Percentiles rank a stretch among this genome's conserved stretches.
Evolutionary conservation across 1,140 invertebrate genomes (phyloP).

Genomic region (Antheraea mylitta): DNA sequence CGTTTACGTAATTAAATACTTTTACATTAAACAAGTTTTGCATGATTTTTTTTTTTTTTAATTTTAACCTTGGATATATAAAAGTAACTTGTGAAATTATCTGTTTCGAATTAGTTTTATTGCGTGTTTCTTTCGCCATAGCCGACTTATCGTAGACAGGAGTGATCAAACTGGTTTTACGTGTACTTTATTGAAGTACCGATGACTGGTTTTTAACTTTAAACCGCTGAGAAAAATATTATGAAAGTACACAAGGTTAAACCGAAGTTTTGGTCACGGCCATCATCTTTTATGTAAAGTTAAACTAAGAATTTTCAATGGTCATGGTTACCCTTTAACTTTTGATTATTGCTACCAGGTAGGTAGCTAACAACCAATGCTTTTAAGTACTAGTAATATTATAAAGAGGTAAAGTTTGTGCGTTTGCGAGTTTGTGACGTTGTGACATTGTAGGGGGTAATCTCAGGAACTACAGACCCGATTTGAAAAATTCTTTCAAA

Average conservation of each 20-base stretch:
- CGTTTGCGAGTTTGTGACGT: too few relatives aligned
- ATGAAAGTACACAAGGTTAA: conserved; percentile 3
- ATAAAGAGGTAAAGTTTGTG: too few relatives aligned
- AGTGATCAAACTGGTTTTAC: not conserved
- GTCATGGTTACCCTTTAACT: not conserved
- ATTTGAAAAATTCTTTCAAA: too few relatives aligned
- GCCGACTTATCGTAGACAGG: not conserved
- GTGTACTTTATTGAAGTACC: not conserved
- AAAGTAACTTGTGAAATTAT: not conserved
- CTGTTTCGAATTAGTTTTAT: not conserved
- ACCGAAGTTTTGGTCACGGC: not conserved
- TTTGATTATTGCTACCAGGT: too few relatives aligned
- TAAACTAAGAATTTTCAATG: not conserved
- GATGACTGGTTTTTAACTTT: not conserved
- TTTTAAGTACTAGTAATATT: too few relatives aligned
- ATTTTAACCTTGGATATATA: too few relatives aligned
- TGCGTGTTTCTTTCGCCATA: not conserved
- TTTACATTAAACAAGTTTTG: too few relatives aligned
- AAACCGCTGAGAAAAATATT: not conserved
- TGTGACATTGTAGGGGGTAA: too few relatives aligned
- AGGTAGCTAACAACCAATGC: too few relatives aligned
- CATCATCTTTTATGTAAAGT: not conserved
- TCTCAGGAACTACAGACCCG: too few relatives aligned
- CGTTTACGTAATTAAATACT: too few relatives aligned
- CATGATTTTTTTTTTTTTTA: too few relatives aligned